Percentiles rank a stretch among this genome's conserved stretches.
Conservation (phyloP, 2,888 invertebrate genomes). For the Hydropsyche betteni region DNA sequence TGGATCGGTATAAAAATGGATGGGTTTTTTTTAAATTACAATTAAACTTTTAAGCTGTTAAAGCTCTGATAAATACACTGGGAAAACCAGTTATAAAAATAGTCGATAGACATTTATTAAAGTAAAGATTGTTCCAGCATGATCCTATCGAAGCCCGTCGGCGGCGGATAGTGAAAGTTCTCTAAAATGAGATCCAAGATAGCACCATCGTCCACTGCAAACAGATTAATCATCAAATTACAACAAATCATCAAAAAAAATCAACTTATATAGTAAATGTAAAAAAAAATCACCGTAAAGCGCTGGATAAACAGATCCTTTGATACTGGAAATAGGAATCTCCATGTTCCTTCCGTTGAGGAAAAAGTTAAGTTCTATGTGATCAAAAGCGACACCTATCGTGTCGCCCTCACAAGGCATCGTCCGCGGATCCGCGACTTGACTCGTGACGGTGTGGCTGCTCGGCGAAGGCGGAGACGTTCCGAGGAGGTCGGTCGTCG, state of each 20-base stretch:
- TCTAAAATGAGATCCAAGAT: conserved; percentile 95
- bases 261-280: conserved; percentile 61
- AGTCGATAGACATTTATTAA: neutral
- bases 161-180: conserved; percentile 84
- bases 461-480: conserved; percentile 58
- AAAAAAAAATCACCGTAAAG: conserved; percentile 73
- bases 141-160: conserved; percentile 91
- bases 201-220: conserved; percentile 95
- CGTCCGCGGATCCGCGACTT: conserved; percentile 54
- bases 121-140: conserved; percentile 97
- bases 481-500: conserved; percentile 60
- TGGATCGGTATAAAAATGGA: conserved; percentile 46
- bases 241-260: neutral
- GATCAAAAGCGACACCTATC: conserved; percentile 94
- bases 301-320: conserved; percentile 90
- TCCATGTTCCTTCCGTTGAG: conserved; percentile 90
- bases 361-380: conserved; percentile 94
- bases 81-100: conserved; percentile 16
- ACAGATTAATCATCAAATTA: conserved; percentile 31
- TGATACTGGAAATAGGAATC: conserved; percentile 85
- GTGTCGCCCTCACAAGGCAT: conserved; percentile 92
- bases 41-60: conserved; percentile 28
- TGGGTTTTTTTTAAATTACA: conserved; percentile 17
- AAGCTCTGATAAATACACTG: conserved; percentile 44
- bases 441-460: conserved; percentile 55